Conservation (phyloP, 2,113 vertebrate genomes). For the Spermophilus dauricus region DNA sequence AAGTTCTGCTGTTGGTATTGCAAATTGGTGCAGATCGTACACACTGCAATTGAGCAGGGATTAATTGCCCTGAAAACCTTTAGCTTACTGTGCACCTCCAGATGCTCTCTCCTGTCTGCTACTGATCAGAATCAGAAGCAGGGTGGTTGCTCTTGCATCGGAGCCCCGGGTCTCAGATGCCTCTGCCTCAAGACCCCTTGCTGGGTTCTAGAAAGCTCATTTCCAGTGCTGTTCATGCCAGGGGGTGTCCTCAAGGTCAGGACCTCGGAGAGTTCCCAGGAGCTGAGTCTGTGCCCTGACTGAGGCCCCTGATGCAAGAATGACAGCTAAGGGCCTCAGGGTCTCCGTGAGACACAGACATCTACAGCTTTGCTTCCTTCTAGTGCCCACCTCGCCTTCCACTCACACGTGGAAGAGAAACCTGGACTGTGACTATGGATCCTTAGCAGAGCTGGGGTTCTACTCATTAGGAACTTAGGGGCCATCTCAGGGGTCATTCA, state of each 20-base stretch:
- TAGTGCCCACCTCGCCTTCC: not conserved
- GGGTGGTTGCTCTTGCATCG: not conserved
- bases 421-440: not conserved
- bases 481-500: not conserved
- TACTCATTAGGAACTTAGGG: not conserved
- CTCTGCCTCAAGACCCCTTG: not conserved
- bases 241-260: not conserved
- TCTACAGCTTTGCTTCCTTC: not conserved
- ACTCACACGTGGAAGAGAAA: not conserved
- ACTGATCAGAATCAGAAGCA: not conserved
- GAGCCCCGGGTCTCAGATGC: not conserved
- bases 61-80: not conserved
- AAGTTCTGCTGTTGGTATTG: not conserved
- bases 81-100: not conserved
- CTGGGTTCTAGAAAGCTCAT: not conserved
- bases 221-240: not conserved
- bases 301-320: not conserved
- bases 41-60: not conserved
- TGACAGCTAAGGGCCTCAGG: not conserved
- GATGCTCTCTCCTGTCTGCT: not conserved
- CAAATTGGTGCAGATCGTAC: not conserved
- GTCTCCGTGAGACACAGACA: not conserved
- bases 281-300: not conserved
- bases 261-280: not conserved
- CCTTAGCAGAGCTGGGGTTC: not conserved